These are phyloP conservation scores for Drosophila lutescens DNA, from an alignment of 2,888 invertebrate species.

Conservation along the genomic window DNA sequence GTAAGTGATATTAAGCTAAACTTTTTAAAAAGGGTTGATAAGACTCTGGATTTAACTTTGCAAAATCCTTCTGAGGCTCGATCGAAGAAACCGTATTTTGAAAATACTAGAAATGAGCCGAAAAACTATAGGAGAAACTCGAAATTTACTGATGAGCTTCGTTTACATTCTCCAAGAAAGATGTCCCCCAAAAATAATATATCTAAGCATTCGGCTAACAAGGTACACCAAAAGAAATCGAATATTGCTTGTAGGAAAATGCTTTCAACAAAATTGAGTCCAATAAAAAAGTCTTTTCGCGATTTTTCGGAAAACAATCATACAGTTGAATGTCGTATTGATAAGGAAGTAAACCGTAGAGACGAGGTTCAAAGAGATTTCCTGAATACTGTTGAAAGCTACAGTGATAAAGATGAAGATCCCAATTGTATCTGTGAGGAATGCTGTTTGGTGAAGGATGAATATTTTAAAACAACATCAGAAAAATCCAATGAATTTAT, in stretches of 20 bases:
- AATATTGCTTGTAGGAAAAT: background rate
- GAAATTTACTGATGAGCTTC: constrained; percentile 1
- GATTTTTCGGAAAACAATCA: background rate
- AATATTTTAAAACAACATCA: too few relatives aligned
- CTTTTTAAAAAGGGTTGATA: background rate
- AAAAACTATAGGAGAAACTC: background rate
- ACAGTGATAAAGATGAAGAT: background rate
- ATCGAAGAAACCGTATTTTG: background rate
- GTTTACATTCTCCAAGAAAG: background rate
- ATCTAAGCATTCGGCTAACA: background rate
- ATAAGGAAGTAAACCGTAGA: background rate
- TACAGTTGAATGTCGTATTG: background rate
- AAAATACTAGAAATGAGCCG: too few relatives aligned
- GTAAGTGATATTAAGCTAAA: constrained; percentile 5
- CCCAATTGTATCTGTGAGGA: background rate
- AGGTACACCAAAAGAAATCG: background rate
- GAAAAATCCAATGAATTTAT: background rate
- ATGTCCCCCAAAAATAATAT: too few relatives aligned
- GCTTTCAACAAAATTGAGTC: background rate
- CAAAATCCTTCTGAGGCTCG: background rate
- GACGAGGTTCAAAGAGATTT: background rate
- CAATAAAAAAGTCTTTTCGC: background rate
- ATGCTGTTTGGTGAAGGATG: background rate
- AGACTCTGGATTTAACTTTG: background rate
- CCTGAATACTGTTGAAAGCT: background rate